These are phyloP conservation scores for Sebastes minor DNA, from an alignment of 2,797 vertebrate genomes.

Conservation along the genomic window DNA sequence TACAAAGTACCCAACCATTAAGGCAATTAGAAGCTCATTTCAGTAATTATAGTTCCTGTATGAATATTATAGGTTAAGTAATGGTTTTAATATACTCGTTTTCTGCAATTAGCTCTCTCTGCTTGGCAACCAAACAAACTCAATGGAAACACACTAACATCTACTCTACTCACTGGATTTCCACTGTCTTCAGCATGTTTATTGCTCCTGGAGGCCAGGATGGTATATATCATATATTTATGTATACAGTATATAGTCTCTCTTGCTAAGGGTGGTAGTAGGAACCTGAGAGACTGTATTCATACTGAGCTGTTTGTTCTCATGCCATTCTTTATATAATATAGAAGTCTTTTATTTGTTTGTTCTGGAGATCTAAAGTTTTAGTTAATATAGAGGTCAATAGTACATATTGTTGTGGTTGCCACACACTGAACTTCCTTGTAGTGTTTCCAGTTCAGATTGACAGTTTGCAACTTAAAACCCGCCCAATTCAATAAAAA, in stretches of 20 bases:
- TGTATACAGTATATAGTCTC: background rate
- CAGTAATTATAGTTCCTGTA: slow-evolving; percentile 23
- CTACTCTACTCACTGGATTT: background rate
- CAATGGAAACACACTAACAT: background rate
- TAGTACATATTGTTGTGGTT: background rate
- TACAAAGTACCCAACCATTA: slow-evolving; percentile 23
- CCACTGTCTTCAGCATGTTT: background rate
- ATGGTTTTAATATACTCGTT: slow-evolving; percentile 42
- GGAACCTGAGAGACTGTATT: background rate
- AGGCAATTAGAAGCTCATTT: slow-evolving; percentile 21
- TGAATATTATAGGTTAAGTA: slow-evolving; percentile 25
- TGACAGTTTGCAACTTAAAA: no score
- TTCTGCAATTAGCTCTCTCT: background rate
- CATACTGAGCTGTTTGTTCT: background rate
- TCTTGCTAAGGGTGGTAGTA: background rate
- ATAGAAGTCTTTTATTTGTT: no score
- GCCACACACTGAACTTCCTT: no score
- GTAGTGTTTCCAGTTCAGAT: no score
- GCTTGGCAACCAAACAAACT: background rate
- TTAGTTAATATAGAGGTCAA: background rate
- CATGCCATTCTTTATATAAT: background rate
- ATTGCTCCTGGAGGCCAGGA: background rate
- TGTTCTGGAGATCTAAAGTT: background rate
- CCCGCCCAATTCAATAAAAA: no score
- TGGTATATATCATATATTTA: background rate